Evolutionary conservation across 1,140 invertebrate species (phyloP).

Genomic region (Scaptodrosophila lebanonensis): DNA sequence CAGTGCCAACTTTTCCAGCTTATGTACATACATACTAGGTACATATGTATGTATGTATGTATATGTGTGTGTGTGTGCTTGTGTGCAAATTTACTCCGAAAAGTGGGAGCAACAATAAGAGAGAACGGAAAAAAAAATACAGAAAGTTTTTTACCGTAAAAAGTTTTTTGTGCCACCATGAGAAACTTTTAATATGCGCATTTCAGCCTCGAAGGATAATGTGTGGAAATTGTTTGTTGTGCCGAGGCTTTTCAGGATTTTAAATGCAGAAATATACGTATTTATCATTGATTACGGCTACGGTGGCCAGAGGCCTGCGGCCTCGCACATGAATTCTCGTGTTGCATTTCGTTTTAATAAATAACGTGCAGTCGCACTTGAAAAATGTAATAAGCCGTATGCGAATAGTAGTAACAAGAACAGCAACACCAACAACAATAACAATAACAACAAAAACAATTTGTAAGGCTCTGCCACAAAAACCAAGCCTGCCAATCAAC

Average conservation of each 20-base stretch:
- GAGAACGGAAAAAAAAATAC: not conserved
- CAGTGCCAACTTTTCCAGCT: slow-evolving; percentile 48
- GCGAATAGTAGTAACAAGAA: slow-evolving; percentile 1
- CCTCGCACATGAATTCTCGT: slow-evolving; percentile 21
- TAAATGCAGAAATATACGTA: slow-evolving; percentile 17
- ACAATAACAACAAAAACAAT: not conserved
- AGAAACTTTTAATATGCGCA: slow-evolving; percentile 16
- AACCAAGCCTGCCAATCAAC: too few relatives aligned
- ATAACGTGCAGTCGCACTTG: slow-evolving; percentile 51
- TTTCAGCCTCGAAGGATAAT: slow-evolving; percentile 1
- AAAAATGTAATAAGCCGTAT: slow-evolving; percentile 63
- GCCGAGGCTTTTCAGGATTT: not conserved
- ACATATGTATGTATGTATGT: too few relatives aligned
- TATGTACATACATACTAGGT: too few relatives aligned
- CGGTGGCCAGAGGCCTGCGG: not conserved
- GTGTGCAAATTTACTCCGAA: slow-evolving; percentile 24
- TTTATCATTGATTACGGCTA: slow-evolving; percentile 42
- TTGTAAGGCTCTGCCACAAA: too few relatives aligned
- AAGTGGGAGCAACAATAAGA: not conserved
- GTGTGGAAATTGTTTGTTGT: slow-evolving; percentile 26
- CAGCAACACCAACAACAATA: slow-evolving; percentile 10
- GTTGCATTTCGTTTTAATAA: slow-evolving; percentile 35
- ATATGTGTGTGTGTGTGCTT: too few relatives aligned
- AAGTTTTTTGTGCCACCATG: slow-evolving; percentile 13
- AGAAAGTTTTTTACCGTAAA: not conserved